Conservation (phyloP, 1,140 invertebrate genomes). For the Marisa cornuarietis region DNA sequence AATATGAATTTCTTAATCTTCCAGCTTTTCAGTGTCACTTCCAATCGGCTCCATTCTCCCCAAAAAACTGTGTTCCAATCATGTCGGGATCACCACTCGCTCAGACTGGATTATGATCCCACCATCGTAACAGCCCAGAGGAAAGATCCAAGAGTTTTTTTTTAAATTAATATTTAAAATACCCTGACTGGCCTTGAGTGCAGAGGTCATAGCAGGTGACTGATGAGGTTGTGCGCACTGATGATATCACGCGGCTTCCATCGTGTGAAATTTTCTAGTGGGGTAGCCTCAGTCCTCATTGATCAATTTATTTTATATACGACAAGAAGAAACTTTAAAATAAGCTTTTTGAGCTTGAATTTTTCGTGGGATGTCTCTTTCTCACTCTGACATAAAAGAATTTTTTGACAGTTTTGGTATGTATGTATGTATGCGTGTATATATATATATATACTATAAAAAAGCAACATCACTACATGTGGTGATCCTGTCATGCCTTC, state of each 20-base stretch:
- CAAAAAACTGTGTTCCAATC: no score
- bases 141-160: no score
- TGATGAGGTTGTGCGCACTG: neutral
- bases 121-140: no score
- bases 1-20: no score
- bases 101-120: no score
- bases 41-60: no score
- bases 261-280: neutral
- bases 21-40: no score
- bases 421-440: neutral
- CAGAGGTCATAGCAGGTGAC: neutral
- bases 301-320: neutral
- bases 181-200: no score
- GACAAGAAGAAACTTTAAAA: neutral
- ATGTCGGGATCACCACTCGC: no score
- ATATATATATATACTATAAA: no score
- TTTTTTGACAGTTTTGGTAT: neutral
- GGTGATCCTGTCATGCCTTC: no score
- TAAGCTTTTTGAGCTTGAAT: neutral
- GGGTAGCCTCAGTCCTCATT: neutral
- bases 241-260: neutral
- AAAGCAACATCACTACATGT: neutral
- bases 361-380: neutral
- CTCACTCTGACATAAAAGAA: neutral
- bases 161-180: no score